These are phyloP conservation scores for Tortricodes alternella DNA, from an alignment of 2,888 invertebrate genomes.

Conservation along the genomic window DNA sequence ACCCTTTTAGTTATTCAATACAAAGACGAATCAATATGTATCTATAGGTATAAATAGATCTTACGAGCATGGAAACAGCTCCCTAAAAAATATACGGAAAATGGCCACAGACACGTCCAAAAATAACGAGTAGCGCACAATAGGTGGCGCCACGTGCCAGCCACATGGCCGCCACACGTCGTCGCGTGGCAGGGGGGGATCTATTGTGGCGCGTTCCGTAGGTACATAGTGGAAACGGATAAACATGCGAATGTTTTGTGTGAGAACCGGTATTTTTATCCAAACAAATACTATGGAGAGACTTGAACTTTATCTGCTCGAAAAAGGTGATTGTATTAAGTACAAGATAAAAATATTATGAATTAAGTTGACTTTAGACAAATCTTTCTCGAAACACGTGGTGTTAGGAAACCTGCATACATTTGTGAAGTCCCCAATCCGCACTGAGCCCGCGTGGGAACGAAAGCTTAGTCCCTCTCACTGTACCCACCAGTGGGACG, in stretches of 20 bases:
- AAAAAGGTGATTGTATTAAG: no score
- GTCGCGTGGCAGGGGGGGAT: constrained; percentile 52
- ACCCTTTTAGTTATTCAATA: background rate
- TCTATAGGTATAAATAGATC: background rate
- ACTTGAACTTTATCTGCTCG: no score
- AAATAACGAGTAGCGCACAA: constrained; percentile 62
- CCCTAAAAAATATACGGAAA: constrained; percentile 1
- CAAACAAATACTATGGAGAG: no score
- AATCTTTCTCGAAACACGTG: no score
- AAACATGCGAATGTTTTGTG: constrained; percentile 21
- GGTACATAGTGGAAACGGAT: background rate
- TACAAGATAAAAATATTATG: no score
- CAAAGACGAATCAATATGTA: background rate
- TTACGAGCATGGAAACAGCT: background rate
- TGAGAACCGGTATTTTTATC: background rate
- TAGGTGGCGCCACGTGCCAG: constrained; percentile 60
- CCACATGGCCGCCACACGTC: constrained; percentile 56
- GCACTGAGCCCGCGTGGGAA: no score
- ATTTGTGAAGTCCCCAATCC: no score
- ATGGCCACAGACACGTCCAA: constrained; percentile 34
- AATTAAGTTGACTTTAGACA: no score
- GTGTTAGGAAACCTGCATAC: no score
- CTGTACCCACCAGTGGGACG: no score
- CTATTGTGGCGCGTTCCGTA: constrained; percentile 36
- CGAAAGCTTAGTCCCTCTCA: no score